Conservation (phyloP, 2,797 vertebrate species). For the Pangasius krempfi region DNA sequence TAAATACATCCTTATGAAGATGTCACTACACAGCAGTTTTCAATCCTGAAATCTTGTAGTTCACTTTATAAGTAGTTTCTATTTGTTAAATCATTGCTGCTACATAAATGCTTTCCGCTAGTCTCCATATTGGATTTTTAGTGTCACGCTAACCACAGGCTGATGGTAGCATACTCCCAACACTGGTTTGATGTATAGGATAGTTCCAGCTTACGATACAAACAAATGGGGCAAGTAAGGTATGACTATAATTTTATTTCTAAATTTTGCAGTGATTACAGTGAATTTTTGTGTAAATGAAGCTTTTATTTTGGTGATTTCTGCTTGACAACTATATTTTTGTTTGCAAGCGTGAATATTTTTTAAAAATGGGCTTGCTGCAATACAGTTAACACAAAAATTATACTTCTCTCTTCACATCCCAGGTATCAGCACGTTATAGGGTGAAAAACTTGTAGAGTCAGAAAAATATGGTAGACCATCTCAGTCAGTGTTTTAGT, state of each 20-base stretch:
- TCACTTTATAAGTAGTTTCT: background rate
- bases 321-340: background rate
- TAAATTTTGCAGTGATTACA: background rate
- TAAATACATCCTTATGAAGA: background rate
- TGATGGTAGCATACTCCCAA: background rate
- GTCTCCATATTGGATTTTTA: conserved; percentile 65
- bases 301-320: background rate
- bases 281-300: background rate
- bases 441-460: too few relatives aligned
- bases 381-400: background rate
- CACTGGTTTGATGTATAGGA: background rate
- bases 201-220: background rate
- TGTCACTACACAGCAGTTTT: background rate
- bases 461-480: too few relatives aligned
- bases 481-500: background rate
- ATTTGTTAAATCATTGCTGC: too few relatives aligned
- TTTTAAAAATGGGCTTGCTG: background rate
- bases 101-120: conserved; percentile 66
- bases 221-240: background rate
- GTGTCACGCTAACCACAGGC: background rate
- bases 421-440: too few relatives aligned
- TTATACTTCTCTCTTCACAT: too few relatives aligned
- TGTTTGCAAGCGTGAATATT: background rate
- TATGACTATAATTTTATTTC: background rate
- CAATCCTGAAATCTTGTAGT: background rate